phyloP scores from a whole-genome alignment of 1,140 invertebrate genomes.

The Archivesica marissinica region DNA sequence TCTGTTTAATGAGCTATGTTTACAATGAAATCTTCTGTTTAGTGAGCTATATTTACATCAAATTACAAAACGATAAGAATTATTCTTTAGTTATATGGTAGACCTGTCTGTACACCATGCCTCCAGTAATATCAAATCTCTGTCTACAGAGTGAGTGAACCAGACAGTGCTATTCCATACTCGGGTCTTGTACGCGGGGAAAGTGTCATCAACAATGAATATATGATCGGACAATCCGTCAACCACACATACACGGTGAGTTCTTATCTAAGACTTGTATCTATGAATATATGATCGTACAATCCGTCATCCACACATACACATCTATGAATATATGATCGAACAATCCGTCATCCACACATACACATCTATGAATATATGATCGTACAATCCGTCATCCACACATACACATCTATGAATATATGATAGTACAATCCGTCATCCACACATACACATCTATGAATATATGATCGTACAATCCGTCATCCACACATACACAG shows the following conservation, averaged over 20 bases:
- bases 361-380: no score
- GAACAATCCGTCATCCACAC: no score
- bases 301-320: no score
- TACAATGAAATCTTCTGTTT: not conserved
- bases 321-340: no score
- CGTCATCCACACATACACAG: constrained; percentile 52
- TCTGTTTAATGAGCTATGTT: not conserved
- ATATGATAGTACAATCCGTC: no score
- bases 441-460: no score
- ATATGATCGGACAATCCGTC: constrained; percentile 53
- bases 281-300: no score
- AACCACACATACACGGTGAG: constrained; percentile 55
- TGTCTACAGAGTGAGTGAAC: constrained; percentile 44
- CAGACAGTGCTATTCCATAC: constrained; percentile 57
- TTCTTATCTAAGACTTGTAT: no score
- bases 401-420: no score
- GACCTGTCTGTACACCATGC: not conserved
- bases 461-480: constrained; percentile 54
- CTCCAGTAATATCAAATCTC: constrained; percentile 2
- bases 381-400: no score
- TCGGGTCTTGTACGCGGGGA: constrained; percentile 47
- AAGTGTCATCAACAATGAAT: constrained; percentile 59
- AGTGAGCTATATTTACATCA: not conserved
- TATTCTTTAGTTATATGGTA: not conserved
- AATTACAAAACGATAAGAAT: not conserved